Percentiles rank a stretch among this genome's conserved stretches.
These are phyloP conservation scores for Mastomys natalensis DNA, from an alignment of 2,113 vertebrate species.

Conservation along the genomic window DNA sequence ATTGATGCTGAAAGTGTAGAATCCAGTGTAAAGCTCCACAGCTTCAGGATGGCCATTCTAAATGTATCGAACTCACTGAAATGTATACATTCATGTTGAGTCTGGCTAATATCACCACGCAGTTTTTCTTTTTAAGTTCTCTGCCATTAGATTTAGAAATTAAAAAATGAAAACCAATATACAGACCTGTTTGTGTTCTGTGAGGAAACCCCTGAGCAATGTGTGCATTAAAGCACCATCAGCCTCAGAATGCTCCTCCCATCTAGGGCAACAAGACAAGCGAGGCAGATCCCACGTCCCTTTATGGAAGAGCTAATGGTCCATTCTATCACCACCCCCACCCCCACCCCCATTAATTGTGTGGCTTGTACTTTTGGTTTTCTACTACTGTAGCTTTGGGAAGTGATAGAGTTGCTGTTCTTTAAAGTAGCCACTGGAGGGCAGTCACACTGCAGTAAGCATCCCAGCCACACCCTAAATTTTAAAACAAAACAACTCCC, in stretches of 20 bases:
- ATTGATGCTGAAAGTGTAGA: too few relatives aligned
- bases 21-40: too few relatives aligned
- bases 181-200: not conserved
- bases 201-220: not conserved
- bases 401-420: not conserved
- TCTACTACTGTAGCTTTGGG: not conserved
- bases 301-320: not conserved
- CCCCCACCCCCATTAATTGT: not conserved
- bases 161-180: not conserved
- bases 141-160: not conserved
- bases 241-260: not conserved
- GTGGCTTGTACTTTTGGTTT: not conserved
- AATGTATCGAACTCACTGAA: not conserved
- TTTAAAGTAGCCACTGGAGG: conserved; percentile 79
- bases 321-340: not conserved
- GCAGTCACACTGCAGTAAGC: conserved; percentile 56
- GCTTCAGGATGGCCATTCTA: not conserved
- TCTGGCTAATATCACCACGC: not conserved
- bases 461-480: conserved; percentile 57
- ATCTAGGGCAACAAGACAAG: not conserved
- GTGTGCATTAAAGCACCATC: not conserved
- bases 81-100: not conserved
- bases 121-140: not conserved
- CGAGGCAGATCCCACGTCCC: not conserved
- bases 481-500: not conserved